Evolutionary conservation across 2,113 vertebrate genomes (phyloP), one percentile per base, ranked within the genome.

Genomic region (Xiphophorus hellerii): DNA sequence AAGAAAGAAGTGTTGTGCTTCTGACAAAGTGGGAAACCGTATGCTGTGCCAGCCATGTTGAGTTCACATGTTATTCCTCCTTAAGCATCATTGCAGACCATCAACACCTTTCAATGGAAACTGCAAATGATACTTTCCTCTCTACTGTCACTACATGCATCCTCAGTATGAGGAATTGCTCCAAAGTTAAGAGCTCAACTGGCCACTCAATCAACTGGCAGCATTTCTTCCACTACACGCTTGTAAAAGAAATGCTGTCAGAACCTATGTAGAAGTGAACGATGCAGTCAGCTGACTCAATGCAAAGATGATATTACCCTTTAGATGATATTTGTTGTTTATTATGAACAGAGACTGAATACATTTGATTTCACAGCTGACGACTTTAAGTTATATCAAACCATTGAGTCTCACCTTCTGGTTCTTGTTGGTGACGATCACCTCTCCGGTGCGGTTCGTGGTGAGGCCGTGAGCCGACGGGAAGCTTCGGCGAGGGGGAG

Each of bases 381-480:
- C n/a, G 2, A 54, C 48, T 25, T 54, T 54, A 8, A 25, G 22
- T 54, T 54, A 58, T 25, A 58, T 25, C 8, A 58, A 63, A 63
- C 29, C n/a, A 15, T 2, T 30, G 6, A 0, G 33, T 28, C 31
- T 90, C 70, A 94, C 94, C 88, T 93, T 94, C 64, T 88, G 54
- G 3, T 66, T 97, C 93, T 98, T 99, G 94, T 92, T 95, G 90
- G 96, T 97, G 87, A 97, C 81, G 8, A 97, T 90, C 27, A 97
- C 96, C 33, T 98, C 97, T 0, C 98, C 97, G 0, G 95, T 96
- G 74, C 97, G 96, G n/a, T 95, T 96, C 72, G 93, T 93, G 72
- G 96, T 98, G 78, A 98, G 92, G 65, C 97, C 97, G 0, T 97
- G 97, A 14, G 95, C 95, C 0, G 97, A 98, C 8, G 97, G 98